A percentile compares a stretch with the other conserved stretches of the same genome.
phyloP scores from a whole-genome alignment of 2,113 vertebrate species.

The Siniperca knerii region DNA sequence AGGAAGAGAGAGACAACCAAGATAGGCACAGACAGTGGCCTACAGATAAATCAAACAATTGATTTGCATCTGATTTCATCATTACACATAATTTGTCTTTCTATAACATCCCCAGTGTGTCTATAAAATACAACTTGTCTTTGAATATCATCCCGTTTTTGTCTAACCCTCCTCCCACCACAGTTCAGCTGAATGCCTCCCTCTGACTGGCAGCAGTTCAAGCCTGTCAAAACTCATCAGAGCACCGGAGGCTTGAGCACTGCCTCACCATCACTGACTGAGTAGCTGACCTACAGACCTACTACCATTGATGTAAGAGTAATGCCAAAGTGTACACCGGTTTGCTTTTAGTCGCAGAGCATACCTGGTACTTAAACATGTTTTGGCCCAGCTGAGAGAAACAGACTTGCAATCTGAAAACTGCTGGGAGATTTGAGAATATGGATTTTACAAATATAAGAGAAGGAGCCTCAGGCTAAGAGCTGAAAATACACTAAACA shows the following conservation, averaged over 20 bases:
- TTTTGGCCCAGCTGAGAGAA: slow-evolving; percentile 7
- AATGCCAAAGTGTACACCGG: neutral
- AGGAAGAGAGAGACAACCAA: slow-evolving; percentile 59
- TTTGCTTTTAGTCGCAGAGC: slow-evolving; percentile 29
- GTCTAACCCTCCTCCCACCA: slow-evolving; percentile 52
- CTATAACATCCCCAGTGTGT: neutral
- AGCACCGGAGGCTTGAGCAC: slow-evolving; percentile 44
- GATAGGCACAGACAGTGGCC: slow-evolving; percentile 29
- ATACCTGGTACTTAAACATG: slow-evolving; percentile 27
- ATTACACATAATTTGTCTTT: slow-evolving; percentile 27
- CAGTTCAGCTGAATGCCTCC: slow-evolving; percentile 48
- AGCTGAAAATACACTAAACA: slow-evolving; percentile 41
- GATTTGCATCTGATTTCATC: slow-evolving; percentile 58
- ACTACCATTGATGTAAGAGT: slow-evolving; percentile 54
- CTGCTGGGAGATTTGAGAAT: slow-evolving; percentile 27
- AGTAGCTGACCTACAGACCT: slow-evolving; percentile 78
- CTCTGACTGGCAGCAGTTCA: slow-evolving; percentile 69
- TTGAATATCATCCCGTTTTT: slow-evolving; percentile 30
- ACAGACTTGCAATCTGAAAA: neutral
- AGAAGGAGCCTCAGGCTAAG: slow-evolving; percentile 32
- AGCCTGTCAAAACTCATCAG: slow-evolving; percentile 75
- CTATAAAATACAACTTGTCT: slow-evolving; percentile 12
- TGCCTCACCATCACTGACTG: slow-evolving; percentile 50
- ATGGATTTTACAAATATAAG: slow-evolving; percentile 52
- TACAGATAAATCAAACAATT: slow-evolving; percentile 45